Evolutionary conservation across 2,888 invertebrate species (phyloP), one percentile per base, ranked within the genome.

Genomic region (Gortyna flavago): DNA sequence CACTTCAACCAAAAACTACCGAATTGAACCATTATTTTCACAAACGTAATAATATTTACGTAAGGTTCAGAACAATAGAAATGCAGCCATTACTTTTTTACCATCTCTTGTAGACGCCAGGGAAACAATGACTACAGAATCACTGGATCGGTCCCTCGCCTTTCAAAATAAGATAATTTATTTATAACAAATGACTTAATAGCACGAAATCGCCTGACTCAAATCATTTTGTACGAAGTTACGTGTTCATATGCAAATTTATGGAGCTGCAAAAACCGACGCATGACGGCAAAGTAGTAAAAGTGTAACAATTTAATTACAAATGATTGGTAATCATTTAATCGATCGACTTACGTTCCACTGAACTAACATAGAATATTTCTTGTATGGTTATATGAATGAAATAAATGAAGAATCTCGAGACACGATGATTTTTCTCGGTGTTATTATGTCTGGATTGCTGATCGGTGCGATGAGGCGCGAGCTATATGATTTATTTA

Each of bases 281-380:
- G 89, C 88, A 88, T 86, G 86, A 72, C 78, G 70, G 74, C 76
- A 73, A 83, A 81, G 93, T 94, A 95, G 94, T 95, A 95, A 95
- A 94, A 95, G 94, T 95, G 94, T 93, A 93, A 94, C 93, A 90
- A 88, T 92, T 90, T 94, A 95, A 95, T 94, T 93, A 89, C 86
- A 81, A 86, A 85, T 85, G 84, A 89, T 89, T 88, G 87, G 89
- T 90, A 91, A 91, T 91, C 86, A 90, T 89, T 87, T 87, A 87
- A 91, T 89, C 84, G 88, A 88, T 87, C 85, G 83, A 85, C 86
- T 87, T 84, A 88, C 89, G 89, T 92, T 91, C 89, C 90, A 87
- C 75, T 90, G 87, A 86, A 89, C 90, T 87, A 91, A 86, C 89
- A 84, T 88, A 81, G 83, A 87, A 87, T 85, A 88, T 88, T 88